These are phyloP conservation scores for Empis livida DNA, from an alignment of 2,888 invertebrate species.

Conservation along the genomic window DNA sequence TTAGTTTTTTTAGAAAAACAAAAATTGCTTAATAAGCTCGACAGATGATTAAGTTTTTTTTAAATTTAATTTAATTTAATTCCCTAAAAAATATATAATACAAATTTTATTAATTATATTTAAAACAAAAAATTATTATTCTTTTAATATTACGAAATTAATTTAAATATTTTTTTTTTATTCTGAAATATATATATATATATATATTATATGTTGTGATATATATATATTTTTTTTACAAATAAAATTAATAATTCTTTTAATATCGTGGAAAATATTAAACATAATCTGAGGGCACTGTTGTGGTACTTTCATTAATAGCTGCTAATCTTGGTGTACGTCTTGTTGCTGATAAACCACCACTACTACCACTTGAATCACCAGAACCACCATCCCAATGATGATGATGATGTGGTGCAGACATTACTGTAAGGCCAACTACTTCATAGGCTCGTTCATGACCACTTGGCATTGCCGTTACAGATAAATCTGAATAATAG, in stretches of 20 bases:
- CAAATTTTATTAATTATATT: background rate
- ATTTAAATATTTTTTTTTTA: too few relatives aligned
- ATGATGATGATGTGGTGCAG: constrained; percentile 34
- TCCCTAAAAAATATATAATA: too few relatives aligned
- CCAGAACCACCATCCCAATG: constrained; percentile 31
- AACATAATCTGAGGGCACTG: constrained; percentile 48
- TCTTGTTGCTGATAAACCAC: constrained; percentile 25
- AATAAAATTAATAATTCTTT: background rate
- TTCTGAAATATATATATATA: background rate
- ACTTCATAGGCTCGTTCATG: constrained; percentile 47
- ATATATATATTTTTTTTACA: too few relatives aligned
- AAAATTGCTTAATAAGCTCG: too few relatives aligned
- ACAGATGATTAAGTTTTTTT: too few relatives aligned
- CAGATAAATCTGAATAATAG: constrained; percentile 57
- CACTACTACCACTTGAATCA: constrained; percentile 24
- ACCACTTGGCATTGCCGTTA: constrained; percentile 37
- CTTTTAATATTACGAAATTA: too few relatives aligned
- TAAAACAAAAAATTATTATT: background rate
- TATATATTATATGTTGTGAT: too few relatives aligned
- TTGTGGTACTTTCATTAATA: constrained; percentile 44
- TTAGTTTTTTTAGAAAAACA: too few relatives aligned
- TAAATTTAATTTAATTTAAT: too few relatives aligned
- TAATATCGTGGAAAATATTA: constrained; percentile 14
- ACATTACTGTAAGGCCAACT: constrained; percentile 42
- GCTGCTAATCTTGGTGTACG: constrained; percentile 39